Base-by-base conservation (phyloP, 1,140 invertebrate species). In the Aphidius ervi region DNA sequence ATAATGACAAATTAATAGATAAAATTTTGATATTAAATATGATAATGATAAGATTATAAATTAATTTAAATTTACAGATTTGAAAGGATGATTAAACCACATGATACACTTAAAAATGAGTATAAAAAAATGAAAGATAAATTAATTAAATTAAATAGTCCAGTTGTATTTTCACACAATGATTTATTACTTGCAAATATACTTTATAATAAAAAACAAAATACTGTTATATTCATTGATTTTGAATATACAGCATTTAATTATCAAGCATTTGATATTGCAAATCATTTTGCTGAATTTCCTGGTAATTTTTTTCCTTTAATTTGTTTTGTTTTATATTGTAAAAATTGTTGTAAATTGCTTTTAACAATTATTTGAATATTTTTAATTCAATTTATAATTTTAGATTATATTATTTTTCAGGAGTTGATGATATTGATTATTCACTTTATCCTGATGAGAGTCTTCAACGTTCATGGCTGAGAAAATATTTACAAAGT, bases 241-340 rank as follows among this genome's bases (percentile, higher is more conserved):
- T 99, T 94, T 79, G 97, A 99, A 78, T 99, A 99, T 81, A 91
- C 92, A 6, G 89, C 85, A 61, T 88, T 88, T 68, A 99, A 99
- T 81, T 97, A 93, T 81, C 93, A 96, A 78, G 90, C 94, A 2
- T 99, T 86, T 79, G 97, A 99, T 80, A 96, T 99, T 75, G 97
- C 89, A 10, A 98, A 99, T 83, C 96, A 99, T 83, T 99, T 99
- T 83, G 88, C 90, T 70, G 97, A 99, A 85, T 98, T 94, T 85
- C 92, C 92, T 70, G 96, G 96, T 91, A 5, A 10, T 64, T 50
- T 53, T 62, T 61, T 16, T 16, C 1, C 16, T 16, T 16, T 0
- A 16, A 23, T 59, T 43, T 42, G 4, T 46, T 45, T 49, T 0
- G 10, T 52, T 7, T 39, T 39, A 9, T 16, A 16, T 16, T 43